Evolutionary conservation across 2,113 vertebrate genomes (phyloP), one percentile per base, ranked within the genome.

Genomic region (Ia io): DNA sequence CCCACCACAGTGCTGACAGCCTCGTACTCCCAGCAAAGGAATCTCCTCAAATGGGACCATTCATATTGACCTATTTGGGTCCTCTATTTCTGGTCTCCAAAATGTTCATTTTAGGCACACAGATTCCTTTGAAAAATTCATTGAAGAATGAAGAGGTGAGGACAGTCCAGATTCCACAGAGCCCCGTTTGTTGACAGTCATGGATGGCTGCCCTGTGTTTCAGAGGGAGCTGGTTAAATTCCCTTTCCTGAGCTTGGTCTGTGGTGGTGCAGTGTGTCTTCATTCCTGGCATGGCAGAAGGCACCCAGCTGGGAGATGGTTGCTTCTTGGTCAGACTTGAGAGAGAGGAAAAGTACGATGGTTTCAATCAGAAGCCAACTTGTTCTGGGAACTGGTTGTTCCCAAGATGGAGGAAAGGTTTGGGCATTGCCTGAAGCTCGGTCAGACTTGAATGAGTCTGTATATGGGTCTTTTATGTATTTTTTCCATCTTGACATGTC

Each of bases 21-120:
- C 16, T 85, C 37, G 25, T 65, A 12, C 67, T 94, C 61, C 78
- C 18, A 84, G 90, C 18, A 65, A 61, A 95, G 47, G 87, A 91
- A 91, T 95, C 79, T 88, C 86, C 47, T 95, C 92, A 77, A 84
- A 47, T 51, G 51, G 47, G 44, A 65, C 88, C 84, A 89, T 95
- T 95, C 78, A 91, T 89, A 18, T 32, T 94, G 77, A 93, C 84
- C 87, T 84, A 84, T 22, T 56, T 84, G 84, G 70, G 69, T 77
- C 30, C 59, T 93, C 37, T 96, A 42, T 95, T 96, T 93, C 78
- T 96, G 85, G 77, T 74, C 91, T 96, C 94, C 18, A 40, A 49
- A 88, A 83, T 88, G 51, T 85, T 76, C 70, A 35, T 73, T 84
- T 95, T 93, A 80, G 79, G 53, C 40, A 93, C 87, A 88, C 73